phyloP scores from a whole-genome alignment of 92 coral and sea anemone species.

The Montipora capitata region DNA sequence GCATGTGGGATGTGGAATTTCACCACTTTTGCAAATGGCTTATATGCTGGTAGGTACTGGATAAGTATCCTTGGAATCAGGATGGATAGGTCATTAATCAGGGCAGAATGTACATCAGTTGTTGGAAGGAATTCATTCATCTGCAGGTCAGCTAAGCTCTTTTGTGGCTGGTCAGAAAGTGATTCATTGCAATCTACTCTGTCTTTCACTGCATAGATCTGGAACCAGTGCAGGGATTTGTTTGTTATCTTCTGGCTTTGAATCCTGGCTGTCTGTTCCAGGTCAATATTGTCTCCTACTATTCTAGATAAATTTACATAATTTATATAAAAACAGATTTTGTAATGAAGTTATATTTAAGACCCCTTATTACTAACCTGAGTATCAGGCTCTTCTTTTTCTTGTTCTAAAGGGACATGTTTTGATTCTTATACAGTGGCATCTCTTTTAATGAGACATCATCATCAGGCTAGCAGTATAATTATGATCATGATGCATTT shows the following conservation, averaged over 20 bases:
- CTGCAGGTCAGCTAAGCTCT: constrained; percentile 36
- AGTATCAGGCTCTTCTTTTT: too few species aligned
- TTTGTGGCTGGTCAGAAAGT: constrained; percentile 31
- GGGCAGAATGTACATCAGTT: constrained; percentile 23
- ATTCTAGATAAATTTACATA: constrained; percentile 27
- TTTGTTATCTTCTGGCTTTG: constrained; percentile 67
- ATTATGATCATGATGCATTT: too few species aligned
- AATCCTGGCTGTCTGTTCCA: constrained; percentile 57
- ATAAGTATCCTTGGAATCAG: constrained; percentile 44
- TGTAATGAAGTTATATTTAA: too few species aligned
- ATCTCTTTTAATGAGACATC: too few species aligned
- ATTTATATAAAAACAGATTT: too few species aligned
- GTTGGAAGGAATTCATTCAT: constrained; percentile 72
- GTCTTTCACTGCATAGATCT: constrained; percentile 59
- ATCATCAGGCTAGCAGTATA: too few species aligned
- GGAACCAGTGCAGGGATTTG: constrained; percentile 73
- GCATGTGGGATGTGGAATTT: constrained; percentile 47
- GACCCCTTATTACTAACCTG: too few species aligned
- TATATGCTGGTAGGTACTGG: constrained; percentile 60
- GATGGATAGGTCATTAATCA: neutral
- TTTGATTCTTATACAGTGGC: too few species aligned
- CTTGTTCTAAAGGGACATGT: too few species aligned
- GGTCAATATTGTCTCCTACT: constrained; percentile 76
- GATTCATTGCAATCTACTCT: neutral
- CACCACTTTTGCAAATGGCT: constrained; percentile 21